phyloP scores from a whole-genome alignment of 2,113 vertebrate species.

The Nematolebias whitei region DNA sequence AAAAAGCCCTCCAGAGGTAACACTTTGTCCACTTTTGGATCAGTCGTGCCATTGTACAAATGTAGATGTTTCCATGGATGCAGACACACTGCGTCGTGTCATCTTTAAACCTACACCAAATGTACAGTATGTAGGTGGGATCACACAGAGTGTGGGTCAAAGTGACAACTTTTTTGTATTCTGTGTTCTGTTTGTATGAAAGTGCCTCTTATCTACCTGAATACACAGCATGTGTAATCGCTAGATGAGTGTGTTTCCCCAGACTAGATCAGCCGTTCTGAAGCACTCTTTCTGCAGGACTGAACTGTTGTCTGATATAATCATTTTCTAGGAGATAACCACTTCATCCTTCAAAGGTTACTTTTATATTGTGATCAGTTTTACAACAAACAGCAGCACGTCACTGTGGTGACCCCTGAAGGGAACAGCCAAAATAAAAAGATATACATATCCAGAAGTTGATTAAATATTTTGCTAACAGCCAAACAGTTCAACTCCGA shows the following conservation, averaged over 20 bases:
- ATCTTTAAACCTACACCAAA: conserved; percentile 31
- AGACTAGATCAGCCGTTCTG: conserved; percentile 37
- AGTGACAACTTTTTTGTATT: conserved; percentile 33
- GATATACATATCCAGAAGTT: too few relatives aligned
- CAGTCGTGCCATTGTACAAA: conserved; percentile 63
- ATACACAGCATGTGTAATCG: conserved; percentile 18
- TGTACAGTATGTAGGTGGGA: conserved; percentile 45
- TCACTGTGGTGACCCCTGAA: too few relatives aligned
- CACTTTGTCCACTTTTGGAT: conserved; percentile 41
- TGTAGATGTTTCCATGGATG: conserved; percentile 24
- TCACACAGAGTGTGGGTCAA: conserved; percentile 48
- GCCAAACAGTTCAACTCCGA: too few relatives aligned
- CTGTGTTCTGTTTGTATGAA: conserved; percentile 26
- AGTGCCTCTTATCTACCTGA: conserved; percentile 47
- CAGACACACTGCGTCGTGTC: conserved; percentile 19
- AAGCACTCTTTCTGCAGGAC: conserved; percentile 33
- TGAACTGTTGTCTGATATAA: conserved; percentile 24
- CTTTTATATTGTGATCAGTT: not conserved
- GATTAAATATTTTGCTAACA: too few relatives aligned
- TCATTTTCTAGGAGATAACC: not conserved
- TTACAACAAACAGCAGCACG: not conserved
- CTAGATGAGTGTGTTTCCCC: conserved; percentile 28
- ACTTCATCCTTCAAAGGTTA: not conserved
- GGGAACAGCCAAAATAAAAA: too few relatives aligned
- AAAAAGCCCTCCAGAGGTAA: conserved; percentile 49